phyloP scores from a whole-genome alignment of 2,888 invertebrate species.

The Melanophora roralis region DNA sequence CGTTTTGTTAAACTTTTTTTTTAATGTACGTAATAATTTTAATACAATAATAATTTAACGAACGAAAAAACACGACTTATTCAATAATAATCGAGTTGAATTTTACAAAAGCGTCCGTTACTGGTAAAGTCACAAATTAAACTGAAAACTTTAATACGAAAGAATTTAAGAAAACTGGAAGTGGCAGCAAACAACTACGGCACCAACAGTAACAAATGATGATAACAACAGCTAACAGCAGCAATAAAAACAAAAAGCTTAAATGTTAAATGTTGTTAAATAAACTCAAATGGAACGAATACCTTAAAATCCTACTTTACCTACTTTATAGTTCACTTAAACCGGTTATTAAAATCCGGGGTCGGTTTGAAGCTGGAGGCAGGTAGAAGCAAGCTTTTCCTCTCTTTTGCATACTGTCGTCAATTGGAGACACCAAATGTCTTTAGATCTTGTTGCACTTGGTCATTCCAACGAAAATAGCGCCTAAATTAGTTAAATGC shows the following conservation, averaged over 20 bases:
- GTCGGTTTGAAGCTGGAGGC: neutral
- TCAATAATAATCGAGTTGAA: conserved; percentile 9
- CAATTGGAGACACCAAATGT: neutral
- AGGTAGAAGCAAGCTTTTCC: neutral
- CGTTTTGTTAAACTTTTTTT: conserved; percentile 19
- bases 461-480: neutral
- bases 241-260: conserved; percentile 17
- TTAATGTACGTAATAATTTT: conserved; percentile 16
- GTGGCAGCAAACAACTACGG: conserved; percentile 45
- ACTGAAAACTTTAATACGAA: conserved; percentile 65
- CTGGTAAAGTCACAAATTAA: conserved; percentile 68
- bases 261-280: neutral
- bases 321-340: too few relatives aligned
- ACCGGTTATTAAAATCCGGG: neutral
- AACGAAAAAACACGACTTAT: conserved; percentile 2
- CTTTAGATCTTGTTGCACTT: neutral
- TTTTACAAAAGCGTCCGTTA: conserved; percentile 52
- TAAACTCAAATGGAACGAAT: conserved; percentile 4
- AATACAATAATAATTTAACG: neutral
- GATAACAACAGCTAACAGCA: conserved; percentile 17
- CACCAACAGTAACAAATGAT: conserved; percentile 21
- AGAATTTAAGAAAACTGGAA: conserved; percentile 68
- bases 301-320: neutral
- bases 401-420: neutral
- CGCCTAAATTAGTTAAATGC: neutral